Conservation (phyloP, 2,797 vertebrate species). For the Zalophus californianus region DNA sequence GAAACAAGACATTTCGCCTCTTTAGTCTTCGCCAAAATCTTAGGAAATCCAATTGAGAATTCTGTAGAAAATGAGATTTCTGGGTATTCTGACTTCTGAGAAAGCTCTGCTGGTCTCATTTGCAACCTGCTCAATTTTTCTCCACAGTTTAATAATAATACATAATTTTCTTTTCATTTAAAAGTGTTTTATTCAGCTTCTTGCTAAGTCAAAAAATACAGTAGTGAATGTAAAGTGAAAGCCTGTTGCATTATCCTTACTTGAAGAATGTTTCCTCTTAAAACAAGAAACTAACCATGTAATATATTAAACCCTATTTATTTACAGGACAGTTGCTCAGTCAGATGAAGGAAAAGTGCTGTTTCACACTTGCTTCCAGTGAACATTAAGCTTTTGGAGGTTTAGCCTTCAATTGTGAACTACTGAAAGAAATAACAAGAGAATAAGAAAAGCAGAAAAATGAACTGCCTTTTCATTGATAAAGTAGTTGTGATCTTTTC, state of each 20-base stretch:
- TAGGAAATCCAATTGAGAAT: conserved; percentile 31
- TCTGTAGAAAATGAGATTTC: conserved; percentile 24
- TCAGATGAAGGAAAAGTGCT: conserved; percentile 16
- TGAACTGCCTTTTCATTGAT: neutral
- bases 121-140: conserved; percentile 43
- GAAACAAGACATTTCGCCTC: neutral
- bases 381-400: neutral
- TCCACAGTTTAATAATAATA: conserved; percentile 66
- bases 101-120: conserved; percentile 24
- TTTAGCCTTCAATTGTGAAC: neutral
- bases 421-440: conserved; percentile 24
- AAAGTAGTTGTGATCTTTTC: conserved; percentile 15
- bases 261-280: conserved; percentile 49
- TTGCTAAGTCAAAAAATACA: conserved; percentile 55
- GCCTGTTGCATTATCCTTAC: conserved; percentile 49
- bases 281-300: conserved; percentile 28
- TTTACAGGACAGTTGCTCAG: neutral
- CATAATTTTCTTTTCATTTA: conserved; percentile 66
- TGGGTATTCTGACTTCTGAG: conserved; percentile 49
- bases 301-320: conserved; percentile 52
- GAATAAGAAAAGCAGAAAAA: neutral
- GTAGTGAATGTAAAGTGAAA: conserved; percentile 29
- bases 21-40: conserved; percentile 43
- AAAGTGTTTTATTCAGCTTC: conserved; percentile 58
- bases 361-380: neutral